Evolutionary conservation across 2,797 vertebrate genomes (phyloP).

Genomic region (Enteromius treurensis): DNA sequence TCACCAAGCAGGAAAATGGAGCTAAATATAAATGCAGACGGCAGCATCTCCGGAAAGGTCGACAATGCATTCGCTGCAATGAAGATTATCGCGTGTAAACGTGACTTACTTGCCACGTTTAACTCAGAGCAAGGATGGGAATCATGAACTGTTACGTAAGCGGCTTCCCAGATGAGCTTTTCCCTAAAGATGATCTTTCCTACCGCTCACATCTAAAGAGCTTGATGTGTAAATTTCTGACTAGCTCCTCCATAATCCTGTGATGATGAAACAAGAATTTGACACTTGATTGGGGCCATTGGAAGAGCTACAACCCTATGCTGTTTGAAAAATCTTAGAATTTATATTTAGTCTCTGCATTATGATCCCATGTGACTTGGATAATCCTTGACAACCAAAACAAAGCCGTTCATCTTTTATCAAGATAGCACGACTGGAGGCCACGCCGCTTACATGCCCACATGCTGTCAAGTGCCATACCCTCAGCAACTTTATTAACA

Average conservation of each 20-base stretch:
- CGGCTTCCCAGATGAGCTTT: slow-evolving; percentile 32
- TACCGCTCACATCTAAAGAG: slow-evolving; percentile 19
- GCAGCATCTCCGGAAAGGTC: slow-evolving; percentile 45
- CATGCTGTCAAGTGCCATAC: neutral
- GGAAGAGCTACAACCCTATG: neutral
- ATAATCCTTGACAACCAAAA: slow-evolving; percentile 54
- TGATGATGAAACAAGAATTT: slow-evolving; percentile 1
- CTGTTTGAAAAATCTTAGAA: slow-evolving; percentile 17
- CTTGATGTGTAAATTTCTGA: neutral
- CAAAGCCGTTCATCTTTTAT: slow-evolving; percentile 51
- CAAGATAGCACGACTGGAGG: slow-evolving; percentile 62
- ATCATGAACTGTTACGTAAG: slow-evolving; percentile 38
- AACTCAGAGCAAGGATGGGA: slow-evolving; percentile 2
- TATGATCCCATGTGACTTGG: slow-evolving; percentile 30
- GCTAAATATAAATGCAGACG: slow-evolving; percentile 57
- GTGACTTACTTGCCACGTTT: slow-evolving; percentile 12
- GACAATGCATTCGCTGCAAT: slow-evolving; percentile 32
- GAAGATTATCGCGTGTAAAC: slow-evolving; percentile 24
- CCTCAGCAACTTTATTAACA: slow-evolving; percentile 28
- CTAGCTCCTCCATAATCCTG: neutral
- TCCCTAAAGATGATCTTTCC: slow-evolving; percentile 32
- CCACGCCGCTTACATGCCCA: slow-evolving; percentile 20
- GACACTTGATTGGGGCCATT: neutral
- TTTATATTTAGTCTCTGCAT: slow-evolving; percentile 28
- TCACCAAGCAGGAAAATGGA: slow-evolving; percentile 36